Percentiles rank a stretch among this genome's conserved stretches.
phyloP scores from a whole-genome alignment of 1,140 invertebrate species.

The Aphelenchoides fujianensis region DNA sequence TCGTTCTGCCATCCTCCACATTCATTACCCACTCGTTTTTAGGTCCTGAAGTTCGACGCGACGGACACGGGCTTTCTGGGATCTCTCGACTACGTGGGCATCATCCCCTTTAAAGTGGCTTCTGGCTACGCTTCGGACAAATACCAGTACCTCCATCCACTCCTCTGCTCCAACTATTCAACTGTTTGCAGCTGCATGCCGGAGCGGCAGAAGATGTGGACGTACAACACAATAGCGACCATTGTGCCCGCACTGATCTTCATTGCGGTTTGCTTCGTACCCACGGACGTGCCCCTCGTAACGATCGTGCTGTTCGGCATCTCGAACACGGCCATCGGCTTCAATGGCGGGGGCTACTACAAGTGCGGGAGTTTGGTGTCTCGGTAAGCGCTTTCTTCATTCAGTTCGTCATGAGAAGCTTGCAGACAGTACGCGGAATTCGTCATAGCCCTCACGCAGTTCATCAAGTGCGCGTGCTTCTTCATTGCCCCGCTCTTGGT shows the following conservation, averaged over 20 bases:
- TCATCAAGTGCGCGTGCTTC: constrained; percentile 26
- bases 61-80: constrained; percentile 13
- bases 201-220: constrained; percentile 37
- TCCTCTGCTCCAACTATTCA: neutral
- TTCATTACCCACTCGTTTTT: constrained; percentile 13
- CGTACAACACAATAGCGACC: constrained; percentile 38
- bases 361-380: constrained; percentile 45
- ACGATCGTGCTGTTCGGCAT: constrained; percentile 36
- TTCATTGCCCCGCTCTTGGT: constrained; percentile 29
- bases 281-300: constrained; percentile 21
- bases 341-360: constrained; percentile 47
- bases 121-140: constrained; percentile 28
- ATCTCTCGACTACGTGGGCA: neutral
- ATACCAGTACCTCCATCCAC: constrained; percentile 15
- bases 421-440: constrained; percentile 28
- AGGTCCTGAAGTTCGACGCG: constrained; percentile 20
- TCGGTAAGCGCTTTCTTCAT: neutral
- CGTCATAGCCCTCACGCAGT: constrained; percentile 30
- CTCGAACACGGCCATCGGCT: constrained; percentile 33
- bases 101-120: neutral
- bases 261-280: constrained; percentile 31
- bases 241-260: constrained; percentile 38
- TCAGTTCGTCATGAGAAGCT: neutral
- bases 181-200: constrained; percentile 34
- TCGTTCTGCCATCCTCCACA: no score